Conservation (phyloP, 2,113 vertebrate species). For the Gymnorhina tibicen region DNA sequence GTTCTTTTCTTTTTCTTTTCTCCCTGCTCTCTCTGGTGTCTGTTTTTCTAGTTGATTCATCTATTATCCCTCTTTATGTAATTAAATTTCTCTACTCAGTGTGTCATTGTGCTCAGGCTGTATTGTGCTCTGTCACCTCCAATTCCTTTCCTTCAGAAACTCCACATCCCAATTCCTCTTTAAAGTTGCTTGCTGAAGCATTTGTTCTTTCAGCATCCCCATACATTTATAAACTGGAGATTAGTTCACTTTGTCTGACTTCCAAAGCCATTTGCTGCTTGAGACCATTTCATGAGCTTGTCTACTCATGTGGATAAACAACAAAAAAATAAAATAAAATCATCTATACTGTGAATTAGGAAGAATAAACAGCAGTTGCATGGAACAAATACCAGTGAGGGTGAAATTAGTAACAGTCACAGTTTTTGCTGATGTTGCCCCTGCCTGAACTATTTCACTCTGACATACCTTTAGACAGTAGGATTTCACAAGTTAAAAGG, state of each 20-base stretch:
- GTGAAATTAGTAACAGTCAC: constrained; percentile 32
- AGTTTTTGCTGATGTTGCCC: not conserved
- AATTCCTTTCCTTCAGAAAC: constrained; percentile 33
- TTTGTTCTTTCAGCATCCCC: constrained; percentile 45
- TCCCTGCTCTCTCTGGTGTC: constrained; percentile 35
- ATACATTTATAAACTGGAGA: constrained; percentile 61
- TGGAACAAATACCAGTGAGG: constrained; percentile 17
- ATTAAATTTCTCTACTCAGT: constrained; percentile 47
- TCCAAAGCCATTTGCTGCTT: constrained; percentile 66
- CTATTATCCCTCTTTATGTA: constrained; percentile 49
- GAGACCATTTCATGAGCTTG: constrained; percentile 53
- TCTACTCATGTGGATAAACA: constrained; percentile 63
- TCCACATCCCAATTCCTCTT: constrained; percentile 29
- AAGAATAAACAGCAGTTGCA: constrained; percentile 38
- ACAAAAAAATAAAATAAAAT: constrained; percentile 12
- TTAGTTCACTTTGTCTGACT: constrained; percentile 64
- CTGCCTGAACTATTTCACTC: not conserved
- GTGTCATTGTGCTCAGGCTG: constrained; percentile 27
- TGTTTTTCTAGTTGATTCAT: constrained; percentile 60
- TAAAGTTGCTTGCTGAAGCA: constrained; percentile 58
- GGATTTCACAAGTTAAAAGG: constrained; percentile 39
- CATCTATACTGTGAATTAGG: constrained; percentile 25
- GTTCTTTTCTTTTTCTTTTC: constrained; percentile 38
- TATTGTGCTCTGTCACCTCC: constrained; percentile 33
- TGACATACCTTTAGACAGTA: constrained; percentile 18